phyloP scores from a whole-genome alignment of 2,797 vertebrate genomes.

The Chaenodraco wilsoni region DNA sequence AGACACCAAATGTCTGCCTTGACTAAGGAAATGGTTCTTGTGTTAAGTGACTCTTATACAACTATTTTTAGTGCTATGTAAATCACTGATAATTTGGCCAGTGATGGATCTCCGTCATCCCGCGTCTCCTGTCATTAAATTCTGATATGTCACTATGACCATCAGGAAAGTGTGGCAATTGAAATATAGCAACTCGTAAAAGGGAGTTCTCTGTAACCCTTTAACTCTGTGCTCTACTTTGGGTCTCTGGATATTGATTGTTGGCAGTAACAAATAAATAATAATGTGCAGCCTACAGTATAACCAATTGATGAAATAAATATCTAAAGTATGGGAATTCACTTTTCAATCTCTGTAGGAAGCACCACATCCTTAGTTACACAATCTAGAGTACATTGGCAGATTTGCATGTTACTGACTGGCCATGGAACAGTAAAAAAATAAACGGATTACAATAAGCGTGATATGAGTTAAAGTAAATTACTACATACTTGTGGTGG shows the following conservation, averaged over 20 bases:
- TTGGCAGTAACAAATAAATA: constrained; percentile 5
- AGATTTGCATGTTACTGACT: not conserved
- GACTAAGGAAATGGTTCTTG: constrained; percentile 86
- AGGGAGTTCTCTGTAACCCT: constrained; percentile 64
- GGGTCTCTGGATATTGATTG: constrained; percentile 18
- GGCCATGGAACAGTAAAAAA: not conserved
- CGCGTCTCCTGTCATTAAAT: constrained; percentile 88
- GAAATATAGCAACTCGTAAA: constrained; percentile 81
- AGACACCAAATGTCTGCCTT: constrained; percentile 83
- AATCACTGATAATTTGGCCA: constrained; percentile 85
- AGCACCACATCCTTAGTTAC: constrained; percentile 35
- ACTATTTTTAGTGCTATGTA: constrained; percentile 91
- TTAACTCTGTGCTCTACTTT: constrained; percentile 45
- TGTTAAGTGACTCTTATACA: constrained; percentile 87
- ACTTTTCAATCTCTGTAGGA: constrained; percentile 70
- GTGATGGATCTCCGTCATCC: constrained; percentile 81
- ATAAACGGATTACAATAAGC: not conserved
- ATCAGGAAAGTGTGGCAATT: constrained; percentile 81
- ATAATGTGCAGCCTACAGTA: constrained; percentile 1
- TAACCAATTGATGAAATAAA: constrained; percentile 1
- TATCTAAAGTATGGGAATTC: constrained; percentile 40
- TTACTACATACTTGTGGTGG: too few species aligned
- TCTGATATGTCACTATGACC: constrained; percentile 86
- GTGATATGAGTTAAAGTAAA: not conserved
- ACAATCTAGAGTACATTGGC: not conserved